Base-by-base conservation (phyloP, 2,888 invertebrate genomes). In the Pilophorus perplexus region DNA sequence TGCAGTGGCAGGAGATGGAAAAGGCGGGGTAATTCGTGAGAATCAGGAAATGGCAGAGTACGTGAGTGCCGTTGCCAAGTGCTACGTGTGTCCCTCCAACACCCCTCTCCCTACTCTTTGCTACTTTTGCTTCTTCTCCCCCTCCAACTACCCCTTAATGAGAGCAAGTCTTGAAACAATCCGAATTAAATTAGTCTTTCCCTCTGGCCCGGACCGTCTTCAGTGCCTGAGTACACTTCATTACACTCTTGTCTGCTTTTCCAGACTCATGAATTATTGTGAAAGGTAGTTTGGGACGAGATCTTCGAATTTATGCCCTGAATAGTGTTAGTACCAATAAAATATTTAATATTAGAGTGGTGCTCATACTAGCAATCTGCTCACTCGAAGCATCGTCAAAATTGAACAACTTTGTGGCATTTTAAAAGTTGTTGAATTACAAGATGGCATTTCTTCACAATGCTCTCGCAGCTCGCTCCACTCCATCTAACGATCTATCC, bases 151-250 rank as follows among this genome's bases (percentile, higher is more conserved):
- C n/a, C 6, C 33, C 33, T 12, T 59, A 59, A 59, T 42, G 59
- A 59, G 59, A 16, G 27, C 40, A 40, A 42, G 59, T 59, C 59
- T 59, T 59, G 59, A 59, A 59, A 59, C 59, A 59, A 59, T 59
- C 42, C 40, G 59, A 42, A 40, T 59, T 40, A 59, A 59, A 59
- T 59, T 42, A 59, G 59, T 42, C 42, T 22, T 18, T 27, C 42
- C 38, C 27, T 55, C n/a, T 25, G 52, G n/a, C 28, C 12, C 18
- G 10, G 16, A 28, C 25, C 52, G 28, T 52, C 52, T 52, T 52
- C 52, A 52, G 28, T 52, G 52, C 10, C 16, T 14, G 52, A 16
- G 18, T 14, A 5, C 28, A 52, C 52, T 52, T 52, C 52, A 28
- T 52, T 52, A 52, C 52, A n/a, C 46, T 25, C 12, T 10, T 25